These are phyloP conservation scores for Eupithecia exiguata DNA, from an alignment of 2,888 invertebrate genomes.

Conservation along the genomic window DNA sequence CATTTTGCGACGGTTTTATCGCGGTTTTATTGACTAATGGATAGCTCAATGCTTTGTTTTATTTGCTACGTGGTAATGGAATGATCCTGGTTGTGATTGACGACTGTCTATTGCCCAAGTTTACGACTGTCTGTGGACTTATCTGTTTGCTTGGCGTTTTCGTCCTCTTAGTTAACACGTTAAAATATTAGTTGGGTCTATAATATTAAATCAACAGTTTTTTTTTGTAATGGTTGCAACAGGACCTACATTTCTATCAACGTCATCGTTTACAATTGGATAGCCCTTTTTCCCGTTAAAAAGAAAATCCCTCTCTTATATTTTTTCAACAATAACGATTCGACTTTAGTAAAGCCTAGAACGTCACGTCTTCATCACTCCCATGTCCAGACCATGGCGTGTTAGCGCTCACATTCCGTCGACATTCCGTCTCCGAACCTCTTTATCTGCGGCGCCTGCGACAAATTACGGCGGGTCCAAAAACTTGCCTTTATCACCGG, in stretches of 20 bases:
- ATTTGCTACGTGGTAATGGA: conserved; percentile 19
- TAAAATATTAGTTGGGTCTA: not conserved
- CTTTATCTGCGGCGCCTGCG: conserved; percentile 82
- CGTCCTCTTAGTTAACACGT: not conserved
- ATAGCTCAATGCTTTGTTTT: conserved; percentile 39
- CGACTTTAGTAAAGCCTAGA: not conserved
- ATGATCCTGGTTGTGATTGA: conserved; percentile 10
- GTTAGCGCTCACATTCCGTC: conserved; percentile 58
- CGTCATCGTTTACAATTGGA: not conserved
- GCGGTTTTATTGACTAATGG: conserved; percentile 46
- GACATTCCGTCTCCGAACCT: conserved; percentile 66
- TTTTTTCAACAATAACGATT: not conserved
- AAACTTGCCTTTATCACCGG: conserved; percentile 77
- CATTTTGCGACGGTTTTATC: conserved; percentile 40
- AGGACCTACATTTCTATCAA: not conserved
- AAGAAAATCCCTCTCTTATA: not conserved
- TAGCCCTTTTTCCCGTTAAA: not conserved
- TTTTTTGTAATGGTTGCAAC: not conserved
- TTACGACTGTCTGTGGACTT: not conserved
- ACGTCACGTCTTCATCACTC: not conserved
- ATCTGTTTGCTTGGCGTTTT: not conserved
- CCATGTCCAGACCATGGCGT: conserved; percentile 19
- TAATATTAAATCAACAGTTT: not conserved
- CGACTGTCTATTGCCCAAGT: conserved; percentile 7
- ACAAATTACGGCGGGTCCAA: conserved; percentile 81